These are phyloP conservation scores for Calliphora vomitoria DNA, from an alignment of 2,888 invertebrate species.

Conservation along the genomic window DNA sequence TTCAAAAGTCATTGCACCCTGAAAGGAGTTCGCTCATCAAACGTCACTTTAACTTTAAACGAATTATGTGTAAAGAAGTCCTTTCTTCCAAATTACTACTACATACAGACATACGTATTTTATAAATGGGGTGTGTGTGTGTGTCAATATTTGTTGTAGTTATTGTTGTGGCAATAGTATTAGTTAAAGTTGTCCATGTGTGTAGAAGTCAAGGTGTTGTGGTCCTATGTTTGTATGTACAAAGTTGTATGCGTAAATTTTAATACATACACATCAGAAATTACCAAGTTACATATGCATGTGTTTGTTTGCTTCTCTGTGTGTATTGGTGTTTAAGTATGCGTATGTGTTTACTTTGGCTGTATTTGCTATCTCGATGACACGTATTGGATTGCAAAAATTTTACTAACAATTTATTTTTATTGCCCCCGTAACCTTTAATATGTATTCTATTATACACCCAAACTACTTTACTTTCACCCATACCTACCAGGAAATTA, in stretches of 20 bases:
- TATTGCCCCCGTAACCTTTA: conserved; percentile 54
- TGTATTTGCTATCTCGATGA: conserved; percentile 43
- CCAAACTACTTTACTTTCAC: background rate
- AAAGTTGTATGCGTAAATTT: background rate
- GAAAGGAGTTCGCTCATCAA: conserved; percentile 20
- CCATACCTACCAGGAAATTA: background rate
- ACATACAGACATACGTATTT: background rate
- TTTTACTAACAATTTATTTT: conserved; percentile 64
- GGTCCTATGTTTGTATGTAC: background rate
- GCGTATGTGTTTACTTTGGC: background rate
- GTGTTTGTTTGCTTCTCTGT: background rate
- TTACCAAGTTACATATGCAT: background rate
- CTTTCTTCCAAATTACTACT: conserved; percentile 1
- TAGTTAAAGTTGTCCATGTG: background rate
- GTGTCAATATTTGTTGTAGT: background rate
- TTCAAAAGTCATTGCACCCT: conserved; percentile 51
- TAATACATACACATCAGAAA: background rate
- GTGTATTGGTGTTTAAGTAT: conserved; percentile 18
- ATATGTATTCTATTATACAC: conserved; percentile 4
- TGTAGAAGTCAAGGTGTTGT: conserved; percentile 15
- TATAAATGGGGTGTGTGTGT: background rate
- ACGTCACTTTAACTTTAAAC: conserved; percentile 25
- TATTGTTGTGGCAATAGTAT: background rate
- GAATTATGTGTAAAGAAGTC: conserved; percentile 23
- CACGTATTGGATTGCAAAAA: conserved; percentile 53